Conservation (phyloP, 2,888 invertebrate species). For the Ferdinandea cuprea region DNA sequence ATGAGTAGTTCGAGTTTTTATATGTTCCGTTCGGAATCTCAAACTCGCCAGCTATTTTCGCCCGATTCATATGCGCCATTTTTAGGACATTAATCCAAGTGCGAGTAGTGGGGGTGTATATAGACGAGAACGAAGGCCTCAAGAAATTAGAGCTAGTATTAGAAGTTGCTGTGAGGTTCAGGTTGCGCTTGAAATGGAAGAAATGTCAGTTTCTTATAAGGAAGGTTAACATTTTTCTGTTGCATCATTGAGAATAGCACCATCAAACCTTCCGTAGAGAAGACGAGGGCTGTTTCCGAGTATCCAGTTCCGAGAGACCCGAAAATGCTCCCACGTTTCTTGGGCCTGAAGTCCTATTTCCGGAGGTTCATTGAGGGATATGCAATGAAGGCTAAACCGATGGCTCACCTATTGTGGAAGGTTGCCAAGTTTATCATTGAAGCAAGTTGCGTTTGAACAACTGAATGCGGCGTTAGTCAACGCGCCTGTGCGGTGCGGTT, state of each 20-base stretch:
- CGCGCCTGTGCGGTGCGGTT: neutral
- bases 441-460: neutral
- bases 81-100: constrained; percentile 31
- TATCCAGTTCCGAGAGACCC: no score
- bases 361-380: constrained; percentile 58
- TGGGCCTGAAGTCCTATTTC: constrained; percentile 69
- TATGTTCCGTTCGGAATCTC: constrained; percentile 34
- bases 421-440: neutral
- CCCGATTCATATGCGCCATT: constrained; percentile 15
- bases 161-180: neutral
- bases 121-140: constrained; percentile 42
- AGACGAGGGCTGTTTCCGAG: constrained; percentile 37
- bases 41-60: constrained; percentile 17
- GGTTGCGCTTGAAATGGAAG: constrained; percentile 32
- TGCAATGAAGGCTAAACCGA: no score
- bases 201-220: constrained; percentile 39
- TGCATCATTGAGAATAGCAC: constrained; percentile 21
- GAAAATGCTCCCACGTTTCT: constrained; percentile 52
- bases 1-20: constrained; percentile 75
- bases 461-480: no score
- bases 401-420: neutral
- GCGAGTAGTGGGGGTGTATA: constrained; percentile 18
- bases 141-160: constrained; percentile 7
- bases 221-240: constrained; percentile 17
- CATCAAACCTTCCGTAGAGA: constrained; percentile 49